Base-by-base conservation (phyloP, 2,113 vertebrate genomes). In the Callospermophilus lateralis region DNA sequence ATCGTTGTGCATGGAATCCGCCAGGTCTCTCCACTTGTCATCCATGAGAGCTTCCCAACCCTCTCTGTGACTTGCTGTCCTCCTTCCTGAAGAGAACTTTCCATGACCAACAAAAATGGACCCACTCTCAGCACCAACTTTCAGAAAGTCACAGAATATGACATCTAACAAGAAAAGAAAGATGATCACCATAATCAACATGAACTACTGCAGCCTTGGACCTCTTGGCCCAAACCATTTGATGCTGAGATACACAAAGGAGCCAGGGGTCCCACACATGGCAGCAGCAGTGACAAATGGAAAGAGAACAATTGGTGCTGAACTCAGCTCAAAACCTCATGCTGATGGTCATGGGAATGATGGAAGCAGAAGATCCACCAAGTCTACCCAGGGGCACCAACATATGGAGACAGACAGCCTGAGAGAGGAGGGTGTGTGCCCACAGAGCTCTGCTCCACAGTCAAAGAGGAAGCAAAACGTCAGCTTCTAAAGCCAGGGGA, bases 1-100 rank as follows among this genome's bases (percentile, higher is more conserved):
- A 28, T 10, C 1, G 4, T 3, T 13, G 37, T 45, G 26, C 17
- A 22, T 10, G 28, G 19, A 37, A 34, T 28, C n/a, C 28, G 1
- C 0, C 63, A 63, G 24, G 61, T 51, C 16, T 13, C 51, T 48
- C 37, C 8, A 55, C 61, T 26, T n/a, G 8, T 39, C 16, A 45
- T 48, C 81, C 34, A 68, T 6, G 22, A 70, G 8, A 70, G 84
- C 37, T 17, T 48, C 32, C 72, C 37, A 81, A 37, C 34, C 17
- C 2, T 55, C 77, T 74, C 8, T 15, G 2, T n/a, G 42, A 32
- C 10, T 4, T 2, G 8, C 67, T 72, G 83, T 17, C 12, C 8
- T n/a, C 22, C 28, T 45, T 61, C 84, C 70, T 1, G 16, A 39
- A 61, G 58, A 84, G 37, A 68, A 61, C n/a, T 67, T 78, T 67